A percentile compares a stretch with the other conserved stretches of the same genome.
Conservation (phyloP, 2,113 vertebrate species). For the Planiliza haematocheilus region DNA sequence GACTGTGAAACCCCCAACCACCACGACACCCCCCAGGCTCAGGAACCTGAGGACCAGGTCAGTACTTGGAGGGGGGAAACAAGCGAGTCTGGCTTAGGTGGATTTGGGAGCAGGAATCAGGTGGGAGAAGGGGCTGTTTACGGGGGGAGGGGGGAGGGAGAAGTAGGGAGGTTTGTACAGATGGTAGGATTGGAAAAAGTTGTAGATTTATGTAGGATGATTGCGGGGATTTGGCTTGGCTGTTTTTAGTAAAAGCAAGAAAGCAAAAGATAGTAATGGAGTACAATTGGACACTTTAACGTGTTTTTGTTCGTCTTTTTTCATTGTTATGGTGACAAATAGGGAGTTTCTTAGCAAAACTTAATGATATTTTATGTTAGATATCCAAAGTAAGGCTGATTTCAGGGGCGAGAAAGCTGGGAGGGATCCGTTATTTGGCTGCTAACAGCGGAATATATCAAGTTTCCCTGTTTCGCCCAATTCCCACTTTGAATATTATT, state of each 20-base stretch:
- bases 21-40: slow-evolving; percentile 90
- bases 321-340: no score
- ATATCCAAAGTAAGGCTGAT: no score
- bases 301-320: no score
- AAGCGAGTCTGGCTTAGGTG: neutral
- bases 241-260: no score
- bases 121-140: neutral
- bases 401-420: no score
- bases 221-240: slow-evolving; percentile 38
- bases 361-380: no score
- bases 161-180: slow-evolving; percentile 7
- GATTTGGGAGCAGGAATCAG: neutral
- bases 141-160: neutral
- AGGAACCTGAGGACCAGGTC: slow-evolving; percentile 92
- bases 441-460: no score
- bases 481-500: neutral
- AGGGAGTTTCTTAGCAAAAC: no score
- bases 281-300: no score
- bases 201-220: slow-evolving; percentile 28
- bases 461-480: no score
- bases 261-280: no score
- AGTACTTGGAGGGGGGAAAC: slow-evolving; percentile 43
- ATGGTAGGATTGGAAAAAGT: slow-evolving; percentile 13
- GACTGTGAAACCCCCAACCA: slow-evolving; percentile 92
- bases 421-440: no score